Conservation (phyloP, 2,113 vertebrate species). For the Alaudala cheleensis region DNA sequence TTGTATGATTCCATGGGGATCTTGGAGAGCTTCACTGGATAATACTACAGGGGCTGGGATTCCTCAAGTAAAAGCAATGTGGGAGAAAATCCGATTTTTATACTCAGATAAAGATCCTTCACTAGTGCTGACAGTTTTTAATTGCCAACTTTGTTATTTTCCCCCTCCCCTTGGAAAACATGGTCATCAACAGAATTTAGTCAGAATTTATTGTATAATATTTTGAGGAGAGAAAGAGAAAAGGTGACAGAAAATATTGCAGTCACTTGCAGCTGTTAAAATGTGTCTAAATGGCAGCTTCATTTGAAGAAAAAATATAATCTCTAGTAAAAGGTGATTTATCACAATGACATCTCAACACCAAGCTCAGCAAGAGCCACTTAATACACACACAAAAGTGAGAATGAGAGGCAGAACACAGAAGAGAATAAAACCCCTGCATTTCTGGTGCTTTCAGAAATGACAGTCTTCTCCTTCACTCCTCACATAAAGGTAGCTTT, state of each 20-base stretch:
- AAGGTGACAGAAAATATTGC: neutral
- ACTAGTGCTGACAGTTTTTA: neutral
- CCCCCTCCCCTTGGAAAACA: neutral
- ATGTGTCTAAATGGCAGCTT: conserved; percentile 33
- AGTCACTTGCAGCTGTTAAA: neutral
- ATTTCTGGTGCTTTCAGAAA: neutral
- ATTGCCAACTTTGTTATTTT: neutral
- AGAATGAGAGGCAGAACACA: neutral
- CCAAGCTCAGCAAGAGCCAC: conserved; percentile 26
- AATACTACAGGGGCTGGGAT: neutral
- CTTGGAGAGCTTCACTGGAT: neutral
- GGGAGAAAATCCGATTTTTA: neutral
- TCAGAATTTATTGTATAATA: neutral
- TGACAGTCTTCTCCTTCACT: neutral
- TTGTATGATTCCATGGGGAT: neutral
- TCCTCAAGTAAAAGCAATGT: neutral
- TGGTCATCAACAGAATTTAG: neutral
- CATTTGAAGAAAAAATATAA: conserved; percentile 47
- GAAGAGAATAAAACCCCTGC: neutral
- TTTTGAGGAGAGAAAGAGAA: neutral
- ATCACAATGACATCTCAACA: conserved; percentile 28
- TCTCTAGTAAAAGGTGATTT: conserved; percentile 17
- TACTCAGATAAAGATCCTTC: neutral
- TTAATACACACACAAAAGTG: neutral
- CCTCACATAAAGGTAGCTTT: neutral